phyloP scores from a whole-genome alignment of 2,113 vertebrate genomes.

The Dicrurus megarhynchus region DNA sequence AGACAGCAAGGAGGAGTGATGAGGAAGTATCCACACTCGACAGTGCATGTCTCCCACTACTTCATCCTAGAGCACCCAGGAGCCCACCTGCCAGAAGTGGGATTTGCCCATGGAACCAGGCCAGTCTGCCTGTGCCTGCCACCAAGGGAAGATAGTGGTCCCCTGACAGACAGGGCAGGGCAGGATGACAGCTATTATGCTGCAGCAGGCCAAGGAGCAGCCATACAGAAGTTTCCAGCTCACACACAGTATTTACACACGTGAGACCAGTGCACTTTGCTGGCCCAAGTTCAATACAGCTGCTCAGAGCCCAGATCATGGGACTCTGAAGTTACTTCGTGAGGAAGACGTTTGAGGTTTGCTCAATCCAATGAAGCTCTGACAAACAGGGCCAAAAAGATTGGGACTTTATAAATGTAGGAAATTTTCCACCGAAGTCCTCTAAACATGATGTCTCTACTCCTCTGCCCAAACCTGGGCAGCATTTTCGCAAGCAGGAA shows the following conservation, averaged over 20 bases:
- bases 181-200: neutral
- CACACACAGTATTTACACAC: neutral
- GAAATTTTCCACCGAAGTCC: neutral
- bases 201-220: neutral
- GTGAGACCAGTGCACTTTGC: neutral
- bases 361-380: neutral
- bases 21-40: neutral
- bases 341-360: neutral
- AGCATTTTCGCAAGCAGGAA: neutral
- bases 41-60: neutral
- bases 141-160: rapidly evolving
- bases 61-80: neutral
- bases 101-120: neutral
- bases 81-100: neutral
- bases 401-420: neutral
- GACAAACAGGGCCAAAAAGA: neutral
- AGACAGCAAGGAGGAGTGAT: neutral
- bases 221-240: neutral
- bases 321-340: neutral
- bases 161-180: neutral
- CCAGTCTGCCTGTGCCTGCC: neutral
- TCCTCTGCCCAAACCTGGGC: neutral
- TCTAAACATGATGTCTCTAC: rapidly evolving
- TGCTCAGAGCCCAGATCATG: neutral
- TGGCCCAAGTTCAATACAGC: neutral